Evolutionary conservation across 2,888 invertebrate genomes (phyloP).

Genomic region (Drosophila tanythrix): DNA sequence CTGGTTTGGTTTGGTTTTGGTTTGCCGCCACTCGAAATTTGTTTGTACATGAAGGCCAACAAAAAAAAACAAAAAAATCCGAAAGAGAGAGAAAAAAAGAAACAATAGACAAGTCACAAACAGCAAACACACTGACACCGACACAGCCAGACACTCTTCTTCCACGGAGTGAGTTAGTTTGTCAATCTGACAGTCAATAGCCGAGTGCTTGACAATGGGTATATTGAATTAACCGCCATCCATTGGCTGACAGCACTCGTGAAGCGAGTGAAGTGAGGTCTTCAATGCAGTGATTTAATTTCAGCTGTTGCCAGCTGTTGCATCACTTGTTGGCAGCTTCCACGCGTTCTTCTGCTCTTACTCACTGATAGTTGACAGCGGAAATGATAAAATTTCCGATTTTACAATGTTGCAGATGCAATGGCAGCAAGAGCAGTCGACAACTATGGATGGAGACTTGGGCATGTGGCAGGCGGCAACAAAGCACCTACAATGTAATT

Average conservation of each 20-base stretch:
- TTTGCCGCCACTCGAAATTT: conserved; percentile 5
- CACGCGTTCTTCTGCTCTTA: conserved; percentile 19
- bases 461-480: conserved; percentile 31
- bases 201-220: conserved; percentile 27
- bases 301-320: conserved; percentile 64
- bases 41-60: conserved; percentile 30
- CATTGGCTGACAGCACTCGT: conserved; percentile 32
- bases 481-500: conserved; percentile 15
- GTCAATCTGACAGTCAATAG: conserved; percentile 19
- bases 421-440: not conserved
- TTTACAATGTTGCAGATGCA: conserved; percentile 27
- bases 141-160: conserved; percentile 1
- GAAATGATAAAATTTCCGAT: conserved; percentile 77
- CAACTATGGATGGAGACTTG: conserved; percentile 28
- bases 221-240: conserved; percentile 43
- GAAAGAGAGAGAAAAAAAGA: not conserved
- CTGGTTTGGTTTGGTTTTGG: conserved; percentile 19
- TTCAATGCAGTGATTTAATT: conserved; percentile 47
- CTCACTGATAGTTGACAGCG: conserved; percentile 45
- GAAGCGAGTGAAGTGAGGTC: conserved; percentile 42
- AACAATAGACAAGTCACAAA: not conserved
- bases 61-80: not conserved
- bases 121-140: not conserved
- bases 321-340: conserved; percentile 51
- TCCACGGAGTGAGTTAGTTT: conserved; percentile 1